Conservation (phyloP, 2,888 invertebrate genomes). For the Rhodophaea formosa region DNA sequence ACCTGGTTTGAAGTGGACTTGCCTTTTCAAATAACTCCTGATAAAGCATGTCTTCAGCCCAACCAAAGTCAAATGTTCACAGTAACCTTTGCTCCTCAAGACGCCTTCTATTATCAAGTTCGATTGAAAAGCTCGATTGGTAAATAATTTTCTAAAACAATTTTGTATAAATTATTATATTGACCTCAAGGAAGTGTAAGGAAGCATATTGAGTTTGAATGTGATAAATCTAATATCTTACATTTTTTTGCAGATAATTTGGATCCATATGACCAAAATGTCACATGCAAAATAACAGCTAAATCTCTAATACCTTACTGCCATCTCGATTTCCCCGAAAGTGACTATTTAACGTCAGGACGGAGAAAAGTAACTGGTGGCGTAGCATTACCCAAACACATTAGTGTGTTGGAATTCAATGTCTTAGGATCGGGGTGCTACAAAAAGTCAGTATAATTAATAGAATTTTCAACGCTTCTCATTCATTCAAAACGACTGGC, state of each 20-base stretch:
- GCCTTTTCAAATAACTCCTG: slow-evolving; percentile 78
- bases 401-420: slow-evolving; percentile 83
- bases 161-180: no score
- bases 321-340: slow-evolving; percentile 85
- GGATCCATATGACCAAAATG: slow-evolving; percentile 77
- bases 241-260: slow-evolving; percentile 64
- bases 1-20: slow-evolving; percentile 70
- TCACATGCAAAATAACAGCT: slow-evolving; percentile 76
- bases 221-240: not conserved
- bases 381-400: slow-evolving; percentile 65
- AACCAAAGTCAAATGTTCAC: slow-evolving; percentile 59
- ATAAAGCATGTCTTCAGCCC: slow-evolving; percentile 65
- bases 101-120: slow-evolving; percentile 76
- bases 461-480: not conserved
- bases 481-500: not conserved
- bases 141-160: slow-evolving; percentile 35
- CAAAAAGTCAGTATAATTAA: slow-evolving; percentile 59
- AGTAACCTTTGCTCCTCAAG: slow-evolving; percentile 79
- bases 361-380: slow-evolving; percentile 61
- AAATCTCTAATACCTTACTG: slow-evolving; percentile 85
- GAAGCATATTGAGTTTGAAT: not conserved
- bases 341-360: slow-evolving; percentile 81
- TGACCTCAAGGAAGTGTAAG: no score
- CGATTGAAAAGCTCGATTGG: slow-evolving; percentile 64
- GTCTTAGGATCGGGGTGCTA: slow-evolving; percentile 83